Evolutionary conservation across 2,888 invertebrate genomes (phyloP).

Genomic region (Microplitis manilae): DNA sequence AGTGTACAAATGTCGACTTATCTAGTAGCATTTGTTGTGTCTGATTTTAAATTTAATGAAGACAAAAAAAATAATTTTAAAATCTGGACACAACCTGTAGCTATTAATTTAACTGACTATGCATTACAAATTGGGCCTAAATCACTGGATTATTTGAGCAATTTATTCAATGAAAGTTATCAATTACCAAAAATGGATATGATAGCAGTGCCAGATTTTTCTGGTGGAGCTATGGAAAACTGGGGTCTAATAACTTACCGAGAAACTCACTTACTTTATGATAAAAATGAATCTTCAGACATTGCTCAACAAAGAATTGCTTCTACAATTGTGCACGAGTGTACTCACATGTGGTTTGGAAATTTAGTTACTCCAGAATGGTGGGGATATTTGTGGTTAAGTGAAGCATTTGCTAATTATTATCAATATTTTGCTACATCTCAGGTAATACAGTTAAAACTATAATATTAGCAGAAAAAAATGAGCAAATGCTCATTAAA

Average conservation of each 20-base stretch:
- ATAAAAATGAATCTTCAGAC: constrained; percentile 72
- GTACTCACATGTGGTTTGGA: constrained; percentile 89
- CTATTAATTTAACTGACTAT: constrained; percentile 52
- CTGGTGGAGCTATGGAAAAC: constrained; percentile 92
- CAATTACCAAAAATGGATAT: constrained; percentile 88
- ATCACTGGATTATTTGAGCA: constrained; percentile 73
- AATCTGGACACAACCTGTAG: constrained; percentile 64
- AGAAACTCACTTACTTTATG: constrained; percentile 54
- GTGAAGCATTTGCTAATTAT: constrained; percentile 83
- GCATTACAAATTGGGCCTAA: constrained; percentile 70
- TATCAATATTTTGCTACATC: constrained; percentile 81
- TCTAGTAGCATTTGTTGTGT: constrained; percentile 76
- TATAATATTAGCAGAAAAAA: neutral
- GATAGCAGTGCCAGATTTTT: constrained; percentile 87
- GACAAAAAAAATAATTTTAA: constrained; percentile 71
- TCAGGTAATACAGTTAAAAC: constrained; percentile 54
- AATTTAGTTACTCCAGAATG: constrained; percentile 80
- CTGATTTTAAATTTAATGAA: constrained; percentile 71
- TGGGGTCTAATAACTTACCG: constrained; percentile 84
- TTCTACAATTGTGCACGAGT: constrained; percentile 82
- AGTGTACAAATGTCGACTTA: constrained; percentile 72
- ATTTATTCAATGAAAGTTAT: constrained; percentile 76
- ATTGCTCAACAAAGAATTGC: constrained; percentile 77
- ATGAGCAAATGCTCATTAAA: neutral
- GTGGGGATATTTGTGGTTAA: constrained; percentile 85